Percentiles rank a stretch among this genome's conserved stretches.
These are phyloP conservation scores for Brachyalestes nurse DNA, from an alignment of 2,797 vertebrate genomes.

Conservation along the genomic window DNA sequence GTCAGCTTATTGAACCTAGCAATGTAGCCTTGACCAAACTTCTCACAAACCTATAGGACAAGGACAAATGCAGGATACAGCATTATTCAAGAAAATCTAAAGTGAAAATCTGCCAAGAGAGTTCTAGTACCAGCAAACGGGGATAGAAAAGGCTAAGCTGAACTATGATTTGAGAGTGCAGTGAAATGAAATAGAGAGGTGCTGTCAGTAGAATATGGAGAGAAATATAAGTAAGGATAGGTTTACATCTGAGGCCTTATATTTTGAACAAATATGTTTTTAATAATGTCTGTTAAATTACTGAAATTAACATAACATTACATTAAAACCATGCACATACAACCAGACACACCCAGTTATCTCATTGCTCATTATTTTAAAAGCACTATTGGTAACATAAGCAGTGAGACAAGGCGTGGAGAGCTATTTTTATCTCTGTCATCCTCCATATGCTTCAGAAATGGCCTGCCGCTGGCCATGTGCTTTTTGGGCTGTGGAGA, in stretches of 20 bases:
- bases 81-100: neutral
- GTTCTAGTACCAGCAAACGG: neutral
- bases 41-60: neutral
- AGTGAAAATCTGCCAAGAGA: neutral
- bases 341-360: neutral
- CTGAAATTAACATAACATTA: too few species aligned
- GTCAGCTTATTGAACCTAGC: neutral
- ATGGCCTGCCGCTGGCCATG: constrained; percentile 25
- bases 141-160: neutral
- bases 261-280: too few species aligned
- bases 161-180: neutral
- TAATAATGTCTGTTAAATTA: too few species aligned
- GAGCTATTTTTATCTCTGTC: constrained; percentile 49
- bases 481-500: constrained; percentile 23
- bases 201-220: neutral
- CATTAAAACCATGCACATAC: too few species aligned
- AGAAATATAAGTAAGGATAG: neutral
- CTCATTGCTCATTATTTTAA: constrained; percentile 13
- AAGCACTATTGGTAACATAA: constrained; percentile 33
- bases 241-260: neutral
- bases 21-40: neutral
- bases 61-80: neutral
- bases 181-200: neutral
- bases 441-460: constrained; percentile 35
- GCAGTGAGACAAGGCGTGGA: constrained; percentile 19